Evolutionary conservation across 2,797 vertebrate genomes (phyloP).

Genomic region (Threskiornis aethiopicus): DNA sequence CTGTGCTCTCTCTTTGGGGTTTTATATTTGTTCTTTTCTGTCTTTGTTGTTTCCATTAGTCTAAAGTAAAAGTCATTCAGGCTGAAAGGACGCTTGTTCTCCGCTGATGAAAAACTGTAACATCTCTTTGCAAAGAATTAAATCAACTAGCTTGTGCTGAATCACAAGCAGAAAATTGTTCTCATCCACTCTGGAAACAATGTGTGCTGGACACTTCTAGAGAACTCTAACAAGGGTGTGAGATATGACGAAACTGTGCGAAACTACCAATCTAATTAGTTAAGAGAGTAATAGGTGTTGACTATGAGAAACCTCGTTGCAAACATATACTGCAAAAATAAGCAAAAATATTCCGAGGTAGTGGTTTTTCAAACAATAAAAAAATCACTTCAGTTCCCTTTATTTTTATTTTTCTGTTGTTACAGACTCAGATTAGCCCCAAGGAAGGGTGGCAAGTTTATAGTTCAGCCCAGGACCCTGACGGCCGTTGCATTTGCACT

Average conservation of each 20-base stretch:
- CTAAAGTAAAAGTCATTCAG: conserved; percentile 7
- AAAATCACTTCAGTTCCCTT: not conserved
- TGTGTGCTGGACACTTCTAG: not conserved
- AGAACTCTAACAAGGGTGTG: not conserved
- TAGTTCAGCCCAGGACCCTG: conserved; percentile 95
- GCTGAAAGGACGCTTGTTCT: conserved; percentile 27
- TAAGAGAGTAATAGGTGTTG: not conserved
- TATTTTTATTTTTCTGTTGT: not conserved
- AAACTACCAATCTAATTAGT: not conserved
- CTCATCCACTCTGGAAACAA: not conserved
- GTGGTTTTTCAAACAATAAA: not conserved
- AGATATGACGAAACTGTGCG: not conserved
- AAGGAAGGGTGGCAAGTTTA: conserved; percentile 99
- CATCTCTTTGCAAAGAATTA: not conserved
- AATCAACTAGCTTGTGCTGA: not conserved
- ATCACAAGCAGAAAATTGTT: not conserved
- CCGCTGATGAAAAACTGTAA: not conserved
- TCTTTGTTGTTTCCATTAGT: not conserved
- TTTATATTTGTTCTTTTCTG: not conserved
- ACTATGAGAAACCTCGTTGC: not conserved
- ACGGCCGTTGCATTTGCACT: conserved; percentile 96
- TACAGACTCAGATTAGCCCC: conserved; percentile 91
- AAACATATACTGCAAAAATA: not conserved
- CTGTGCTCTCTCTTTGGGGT: not conserved
- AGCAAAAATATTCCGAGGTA: not conserved